These are phyloP conservation scores for Ommatoiulus sabulosus DNA, from an alignment of 2,888 invertebrate species.

Conservation along the genomic window DNA sequence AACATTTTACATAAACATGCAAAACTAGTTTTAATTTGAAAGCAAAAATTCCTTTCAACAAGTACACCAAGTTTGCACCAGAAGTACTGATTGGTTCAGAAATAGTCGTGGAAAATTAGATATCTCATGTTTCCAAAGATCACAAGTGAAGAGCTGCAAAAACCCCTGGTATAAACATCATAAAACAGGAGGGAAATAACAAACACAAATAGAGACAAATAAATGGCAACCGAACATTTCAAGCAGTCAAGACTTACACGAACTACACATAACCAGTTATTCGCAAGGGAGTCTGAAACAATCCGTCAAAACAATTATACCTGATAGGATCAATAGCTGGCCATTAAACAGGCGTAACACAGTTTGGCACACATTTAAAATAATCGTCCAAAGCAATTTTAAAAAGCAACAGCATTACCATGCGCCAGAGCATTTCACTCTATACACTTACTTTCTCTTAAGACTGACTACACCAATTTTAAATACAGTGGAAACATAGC, in stretches of 20 bases:
- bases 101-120: background rate
- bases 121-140: background rate
- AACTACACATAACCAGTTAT: background rate
- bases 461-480: conserved; percentile 36
- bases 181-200: background rate
- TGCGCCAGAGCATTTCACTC: conserved; percentile 36
- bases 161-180: background rate
- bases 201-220: too few species aligned
- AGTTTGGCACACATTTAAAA: background rate
- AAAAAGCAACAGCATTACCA: background rate
- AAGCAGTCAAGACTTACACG: background rate
- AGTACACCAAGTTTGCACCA: background rate
- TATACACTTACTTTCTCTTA: conserved; percentile 36
- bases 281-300: background rate
- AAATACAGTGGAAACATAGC: conserved; percentile 43
- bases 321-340: background rate
- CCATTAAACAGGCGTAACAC: background rate
- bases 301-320: background rate
- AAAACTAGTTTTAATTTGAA: background rate
- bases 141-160: background rate
- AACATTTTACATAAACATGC: background rate
- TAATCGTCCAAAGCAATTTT: background rate
- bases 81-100: background rate
- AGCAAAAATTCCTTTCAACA: background rate
- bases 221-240: background rate